Conservation (phyloP, 2,797 vertebrate species). For the Scomberomorus guttatus region DNA sequence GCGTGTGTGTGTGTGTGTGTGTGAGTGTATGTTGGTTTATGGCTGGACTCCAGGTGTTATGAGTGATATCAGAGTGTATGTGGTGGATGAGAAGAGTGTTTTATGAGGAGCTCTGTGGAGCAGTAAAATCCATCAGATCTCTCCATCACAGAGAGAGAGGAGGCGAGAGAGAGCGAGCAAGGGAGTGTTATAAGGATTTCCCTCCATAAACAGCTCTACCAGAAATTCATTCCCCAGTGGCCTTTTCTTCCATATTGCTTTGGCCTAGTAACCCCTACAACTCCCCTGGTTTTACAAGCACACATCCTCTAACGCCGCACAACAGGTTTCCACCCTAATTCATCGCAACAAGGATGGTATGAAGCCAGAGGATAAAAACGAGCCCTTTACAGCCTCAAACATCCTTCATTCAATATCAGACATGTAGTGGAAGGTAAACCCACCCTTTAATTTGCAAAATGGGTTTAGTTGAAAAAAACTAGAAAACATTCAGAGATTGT, state of each 20-base stretch:
- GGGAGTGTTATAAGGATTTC: constrained; percentile 63
- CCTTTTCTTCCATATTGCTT: constrained; percentile 54
- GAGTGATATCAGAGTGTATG: constrained; percentile 78
- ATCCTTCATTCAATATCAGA: constrained; percentile 23
- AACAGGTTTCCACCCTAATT: constrained; percentile 45
- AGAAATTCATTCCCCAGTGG: constrained; percentile 47
- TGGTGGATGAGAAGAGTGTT: constrained; percentile 75
- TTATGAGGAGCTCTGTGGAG: constrained; percentile 74
- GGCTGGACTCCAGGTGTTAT: constrained; percentile 82
- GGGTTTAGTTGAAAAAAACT: constrained; percentile 7
- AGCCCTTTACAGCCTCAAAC: neutral
- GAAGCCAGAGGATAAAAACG: constrained; percentile 29
- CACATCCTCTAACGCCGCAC: constrained; percentile 9
- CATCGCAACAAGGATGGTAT: constrained; percentile 31
- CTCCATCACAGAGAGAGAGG: constrained; percentile 57
- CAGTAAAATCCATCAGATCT: constrained; percentile 79
- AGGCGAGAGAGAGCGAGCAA: neutral
- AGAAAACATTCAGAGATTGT: neutral
- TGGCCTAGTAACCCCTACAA: constrained; percentile 55
- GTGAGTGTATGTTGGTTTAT: constrained; percentile 62
- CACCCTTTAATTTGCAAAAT: constrained; percentile 54
- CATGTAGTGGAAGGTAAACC: constrained; percentile 26
- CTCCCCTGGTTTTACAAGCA: constrained; percentile 31
- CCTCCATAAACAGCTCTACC: constrained; percentile 57
- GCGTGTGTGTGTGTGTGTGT: constrained; percentile 31